These are phyloP conservation scores for Megaleporinus macrocephalus DNA, from an alignment of 2,113 vertebrate species.

Conservation along the genomic window DNA sequence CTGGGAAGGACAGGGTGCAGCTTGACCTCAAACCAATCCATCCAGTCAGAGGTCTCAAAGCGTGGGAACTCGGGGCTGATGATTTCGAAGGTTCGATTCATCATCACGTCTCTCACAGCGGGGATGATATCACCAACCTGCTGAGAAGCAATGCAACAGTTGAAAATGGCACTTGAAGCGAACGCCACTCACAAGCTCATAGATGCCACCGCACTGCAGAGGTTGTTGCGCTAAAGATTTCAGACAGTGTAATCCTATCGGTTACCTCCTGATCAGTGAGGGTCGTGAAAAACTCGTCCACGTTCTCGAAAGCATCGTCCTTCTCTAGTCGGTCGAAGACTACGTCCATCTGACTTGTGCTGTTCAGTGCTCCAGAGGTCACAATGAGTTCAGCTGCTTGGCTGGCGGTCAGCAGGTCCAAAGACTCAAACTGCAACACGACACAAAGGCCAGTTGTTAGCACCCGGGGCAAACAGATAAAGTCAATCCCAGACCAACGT, in stretches of 20 bases:
- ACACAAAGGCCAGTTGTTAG: not conserved
- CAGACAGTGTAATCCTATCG: not conserved
- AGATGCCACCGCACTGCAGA: not conserved
- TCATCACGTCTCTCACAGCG: slow-evolving; percentile 39
- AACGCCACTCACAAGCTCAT: not conserved
- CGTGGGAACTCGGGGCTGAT: slow-evolving; percentile 22
- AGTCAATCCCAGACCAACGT: not conserved
- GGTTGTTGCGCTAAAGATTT: too few species aligned
- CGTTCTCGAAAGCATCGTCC: slow-evolving; percentile 32
- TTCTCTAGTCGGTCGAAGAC: slow-evolving; percentile 35
- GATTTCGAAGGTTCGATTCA: slow-evolving; percentile 63
- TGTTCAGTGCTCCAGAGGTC: slow-evolving; percentile 40
- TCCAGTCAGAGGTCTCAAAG: not conserved
- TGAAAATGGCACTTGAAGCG: not conserved
- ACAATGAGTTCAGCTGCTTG: slow-evolving; percentile 57
- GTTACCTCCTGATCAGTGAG: slow-evolving; percentile 46
- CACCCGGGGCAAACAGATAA: not conserved
- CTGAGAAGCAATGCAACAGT: not conserved
- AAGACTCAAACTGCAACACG: slow-evolving; percentile 20
- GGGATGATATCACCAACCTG: not conserved
- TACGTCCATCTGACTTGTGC: slow-evolving; percentile 37
- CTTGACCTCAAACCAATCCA: not conserved
- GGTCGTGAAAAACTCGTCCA: slow-evolving; percentile 35
- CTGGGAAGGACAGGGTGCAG: not conserved
- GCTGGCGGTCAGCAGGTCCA: slow-evolving; percentile 53